Conservation (phyloP, 2,113 vertebrate genomes). For the Cavia porcellus region DNA sequence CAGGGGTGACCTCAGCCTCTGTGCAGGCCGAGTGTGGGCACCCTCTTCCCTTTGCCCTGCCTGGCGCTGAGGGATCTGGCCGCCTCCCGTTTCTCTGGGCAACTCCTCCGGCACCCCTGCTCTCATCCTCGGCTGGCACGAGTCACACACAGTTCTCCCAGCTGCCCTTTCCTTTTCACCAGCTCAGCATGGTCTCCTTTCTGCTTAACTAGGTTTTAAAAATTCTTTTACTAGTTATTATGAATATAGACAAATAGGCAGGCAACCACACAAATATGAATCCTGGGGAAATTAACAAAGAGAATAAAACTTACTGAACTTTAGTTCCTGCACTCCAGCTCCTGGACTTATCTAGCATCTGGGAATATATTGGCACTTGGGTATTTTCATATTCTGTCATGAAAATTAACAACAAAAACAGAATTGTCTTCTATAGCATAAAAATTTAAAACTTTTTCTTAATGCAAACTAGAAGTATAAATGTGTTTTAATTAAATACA, state of each 20-base stretch:
- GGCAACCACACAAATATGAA: background rate
- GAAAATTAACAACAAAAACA: constrained; percentile 34
- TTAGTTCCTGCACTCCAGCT: background rate
- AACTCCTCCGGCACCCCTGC: background rate
- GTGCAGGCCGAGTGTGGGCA: background rate
- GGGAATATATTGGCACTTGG: background rate
- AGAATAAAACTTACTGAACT: background rate
- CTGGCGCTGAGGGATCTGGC: background rate
- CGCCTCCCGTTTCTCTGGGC: background rate
- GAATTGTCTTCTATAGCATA: background rate
- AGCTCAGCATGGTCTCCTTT: background rate
- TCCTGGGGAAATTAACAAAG: background rate
- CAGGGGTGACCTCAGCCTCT: background rate
- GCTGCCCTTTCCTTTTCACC: background rate
- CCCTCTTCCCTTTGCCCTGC: background rate
- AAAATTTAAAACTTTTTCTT: background rate
- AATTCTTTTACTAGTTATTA: background rate
- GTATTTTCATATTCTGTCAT: background rate
- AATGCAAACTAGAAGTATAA: background rate
- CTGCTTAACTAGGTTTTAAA: background rate
- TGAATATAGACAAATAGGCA: background rate
- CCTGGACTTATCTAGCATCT: background rate
- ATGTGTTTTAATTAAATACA: background rate
- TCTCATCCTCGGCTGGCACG: background rate
- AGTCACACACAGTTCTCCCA: background rate